Conservation (phyloP, 1,140 invertebrate genomes). For the Leptoteleia sp. region DNA sequence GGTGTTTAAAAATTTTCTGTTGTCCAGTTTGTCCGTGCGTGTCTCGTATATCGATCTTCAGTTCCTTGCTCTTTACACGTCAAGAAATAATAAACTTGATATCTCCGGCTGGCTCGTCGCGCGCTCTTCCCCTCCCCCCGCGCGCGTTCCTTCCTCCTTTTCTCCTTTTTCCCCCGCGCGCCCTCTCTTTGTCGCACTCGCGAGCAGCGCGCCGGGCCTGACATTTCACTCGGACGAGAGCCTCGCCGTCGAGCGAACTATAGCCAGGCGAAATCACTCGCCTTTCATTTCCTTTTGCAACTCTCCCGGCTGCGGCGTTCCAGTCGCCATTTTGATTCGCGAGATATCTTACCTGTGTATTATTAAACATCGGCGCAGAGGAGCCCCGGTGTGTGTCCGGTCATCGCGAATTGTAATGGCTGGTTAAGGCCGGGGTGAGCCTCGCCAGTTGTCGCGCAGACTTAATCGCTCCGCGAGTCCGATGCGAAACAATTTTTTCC, state of each 20-base stretch:
- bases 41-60: constrained; percentile 64
- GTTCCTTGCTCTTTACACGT: constrained; percentile 63
- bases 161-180: constrained; percentile 41
- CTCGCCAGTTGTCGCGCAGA: constrained; percentile 31
- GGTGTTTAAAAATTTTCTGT: constrained; percentile 59
- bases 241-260: constrained; percentile 63
- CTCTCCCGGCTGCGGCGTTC: constrained; percentile 58
- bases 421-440: constrained; percentile 40
- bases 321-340: constrained; percentile 69
- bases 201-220: constrained; percentile 65
- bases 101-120: constrained; percentile 59
- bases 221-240: constrained; percentile 73
- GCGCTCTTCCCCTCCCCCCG: constrained; percentile 36
- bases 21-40: constrained; percentile 54
- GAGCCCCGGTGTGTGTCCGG: constrained; percentile 47
- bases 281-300: constrained; percentile 69
- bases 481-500: no score
- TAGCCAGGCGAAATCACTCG: constrained; percentile 67
- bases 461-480: constrained; percentile 35
- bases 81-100: constrained; percentile 70
- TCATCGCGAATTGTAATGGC: constrained; percentile 61
- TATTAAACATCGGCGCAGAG: constrained; percentile 65
- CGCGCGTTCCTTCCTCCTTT: constrained; percentile 46
- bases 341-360: constrained; percentile 66
- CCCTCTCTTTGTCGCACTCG: constrained; percentile 59